Conservation (phyloP, 2,888 invertebrate species). For the Smittia aterrima region DNA sequence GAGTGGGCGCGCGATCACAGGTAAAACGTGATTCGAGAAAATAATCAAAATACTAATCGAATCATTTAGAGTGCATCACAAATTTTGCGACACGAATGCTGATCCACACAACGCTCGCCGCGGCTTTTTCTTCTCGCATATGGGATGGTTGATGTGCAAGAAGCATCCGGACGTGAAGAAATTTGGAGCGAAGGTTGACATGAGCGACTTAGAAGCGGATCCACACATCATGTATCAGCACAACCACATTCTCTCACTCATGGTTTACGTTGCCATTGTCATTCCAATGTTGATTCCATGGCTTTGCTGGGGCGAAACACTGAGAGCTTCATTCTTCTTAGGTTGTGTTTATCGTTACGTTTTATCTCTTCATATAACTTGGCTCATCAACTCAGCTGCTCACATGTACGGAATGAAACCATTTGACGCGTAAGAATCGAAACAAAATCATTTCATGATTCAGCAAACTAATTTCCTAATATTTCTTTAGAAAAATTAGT, state of each 20-base stretch:
- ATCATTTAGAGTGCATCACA: conserved; percentile 53
- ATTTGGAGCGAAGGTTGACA: conserved; percentile 20
- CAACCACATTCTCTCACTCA: neutral
- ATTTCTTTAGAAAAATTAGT: conserved; percentile 58
- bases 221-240: conserved; percentile 28
- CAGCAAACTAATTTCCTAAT: neutral
- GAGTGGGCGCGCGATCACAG: conserved; percentile 45
- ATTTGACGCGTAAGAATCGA: conserved; percentile 50
- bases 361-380: conserved; percentile 12
- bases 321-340: neutral
- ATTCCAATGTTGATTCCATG: conserved; percentile 12
- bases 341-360: neutral
- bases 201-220: conserved; percentile 29
- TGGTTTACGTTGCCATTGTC: neutral
- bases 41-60: neutral
- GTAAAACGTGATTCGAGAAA: neutral
- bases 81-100: conserved; percentile 32
- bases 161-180: conserved; percentile 34
- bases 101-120: conserved; percentile 33
- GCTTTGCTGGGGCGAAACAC: neutral
- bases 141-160: conserved; percentile 33
- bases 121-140: conserved; percentile 39
- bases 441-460: too few species aligned
- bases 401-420: conserved; percentile 34
- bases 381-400: conserved; percentile 34